These are phyloP conservation scores for Notarius lentiginosus DNA, from an alignment of 2,113 vertebrate species.

Conservation along the genomic window DNA sequence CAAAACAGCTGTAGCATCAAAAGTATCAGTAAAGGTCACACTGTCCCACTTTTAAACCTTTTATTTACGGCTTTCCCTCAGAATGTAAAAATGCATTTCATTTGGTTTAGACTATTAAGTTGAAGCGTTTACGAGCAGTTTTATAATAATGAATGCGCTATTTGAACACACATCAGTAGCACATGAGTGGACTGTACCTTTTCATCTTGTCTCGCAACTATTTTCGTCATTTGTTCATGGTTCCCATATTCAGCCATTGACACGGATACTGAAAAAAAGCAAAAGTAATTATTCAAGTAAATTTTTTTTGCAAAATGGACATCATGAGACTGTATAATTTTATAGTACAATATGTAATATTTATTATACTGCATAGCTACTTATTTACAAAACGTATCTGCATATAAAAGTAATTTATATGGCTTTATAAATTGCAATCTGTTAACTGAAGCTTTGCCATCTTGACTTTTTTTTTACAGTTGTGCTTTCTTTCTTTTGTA, in stretches of 20 bases:
- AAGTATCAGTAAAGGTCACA: background rate
- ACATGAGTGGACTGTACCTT: conserved; percentile 55
- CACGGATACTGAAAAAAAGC: conserved; percentile 38
- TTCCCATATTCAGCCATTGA: conserved; percentile 38
- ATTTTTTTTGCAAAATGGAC: background rate
- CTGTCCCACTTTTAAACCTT: background rate
- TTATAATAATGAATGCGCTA: background rate
- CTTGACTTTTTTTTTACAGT: background rate
- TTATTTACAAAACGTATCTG: background rate
- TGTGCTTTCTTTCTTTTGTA: background rate
- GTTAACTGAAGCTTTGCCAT: background rate
- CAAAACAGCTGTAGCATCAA: background rate
- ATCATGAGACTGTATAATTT: background rate
- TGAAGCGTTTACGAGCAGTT: background rate
- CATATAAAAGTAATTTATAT: background rate
- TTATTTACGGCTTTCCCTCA: background rate
- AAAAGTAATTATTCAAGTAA: background rate
- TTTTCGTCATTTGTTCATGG: conserved; percentile 65
- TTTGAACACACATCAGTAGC: background rate
- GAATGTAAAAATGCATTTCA: background rate
- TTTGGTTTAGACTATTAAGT: background rate
- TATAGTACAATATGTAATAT: background rate
- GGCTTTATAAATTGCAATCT: background rate
- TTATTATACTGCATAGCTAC: conserved; percentile 1
- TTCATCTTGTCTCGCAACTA: conserved; percentile 26